Evolutionary conservation across 1,140 invertebrate genomes (phyloP).

Genomic region (Stegodyphus mimosarum): DNA sequence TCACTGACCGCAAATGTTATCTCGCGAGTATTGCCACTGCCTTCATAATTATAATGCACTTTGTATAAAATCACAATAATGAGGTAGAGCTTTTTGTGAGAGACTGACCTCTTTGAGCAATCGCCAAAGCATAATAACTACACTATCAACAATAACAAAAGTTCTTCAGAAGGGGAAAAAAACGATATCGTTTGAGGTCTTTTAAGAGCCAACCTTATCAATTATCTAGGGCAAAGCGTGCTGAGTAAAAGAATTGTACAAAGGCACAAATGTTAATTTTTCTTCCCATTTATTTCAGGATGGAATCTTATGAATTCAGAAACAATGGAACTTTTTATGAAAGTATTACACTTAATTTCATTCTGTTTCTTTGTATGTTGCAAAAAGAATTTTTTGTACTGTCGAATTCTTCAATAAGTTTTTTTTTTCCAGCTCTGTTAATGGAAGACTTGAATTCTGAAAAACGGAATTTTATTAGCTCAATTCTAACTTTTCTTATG

Average conservation of each 20-base stretch:
- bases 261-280: neutral
- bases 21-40: neutral
- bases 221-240: neutral
- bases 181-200: neutral
- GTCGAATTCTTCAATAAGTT: too few relatives aligned
- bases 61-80: neutral
- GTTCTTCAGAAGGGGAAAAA: neutral
- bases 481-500: too few relatives aligned
- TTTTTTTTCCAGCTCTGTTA: too few relatives aligned
- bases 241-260: neutral
- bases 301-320: too few relatives aligned
- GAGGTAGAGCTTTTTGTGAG: neutral
- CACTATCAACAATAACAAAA: neutral
- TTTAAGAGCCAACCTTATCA: neutral
- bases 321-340: too few relatives aligned
- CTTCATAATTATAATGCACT: neutral
- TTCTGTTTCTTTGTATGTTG: too few relatives aligned
- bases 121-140: neutral
- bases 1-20: neutral
- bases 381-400: too few relatives aligned
- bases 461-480: too few relatives aligned
- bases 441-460: too few relatives aligned
- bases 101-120: neutral
- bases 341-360: too few relatives aligned
- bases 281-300: too few relatives aligned